These are phyloP conservation scores for Drosophila prostipennis DNA, from an alignment of 2,888 invertebrate species.

Conservation along the genomic window DNA sequence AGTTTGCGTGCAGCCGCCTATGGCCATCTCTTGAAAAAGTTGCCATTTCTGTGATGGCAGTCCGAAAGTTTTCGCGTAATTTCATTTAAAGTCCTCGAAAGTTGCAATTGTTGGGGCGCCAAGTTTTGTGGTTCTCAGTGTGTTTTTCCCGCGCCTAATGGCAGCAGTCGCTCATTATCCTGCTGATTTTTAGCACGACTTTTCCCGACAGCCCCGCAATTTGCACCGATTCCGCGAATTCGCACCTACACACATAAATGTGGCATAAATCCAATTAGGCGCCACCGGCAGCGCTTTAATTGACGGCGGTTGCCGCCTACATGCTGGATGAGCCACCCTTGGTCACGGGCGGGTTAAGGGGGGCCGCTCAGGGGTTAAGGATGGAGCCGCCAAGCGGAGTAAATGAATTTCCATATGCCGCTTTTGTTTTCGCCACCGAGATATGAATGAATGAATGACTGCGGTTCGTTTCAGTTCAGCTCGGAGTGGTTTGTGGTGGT, in stretches of 20 bases:
- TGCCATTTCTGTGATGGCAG: constrained; percentile 48
- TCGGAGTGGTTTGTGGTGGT: neutral
- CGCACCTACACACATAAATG: constrained; percentile 75
- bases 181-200: constrained; percentile 69
- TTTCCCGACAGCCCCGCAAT: constrained; percentile 37
- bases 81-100: constrained; percentile 80
- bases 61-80: constrained; percentile 78
- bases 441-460: constrained; percentile 61
- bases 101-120: constrained; percentile 70
- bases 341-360: constrained; percentile 26
- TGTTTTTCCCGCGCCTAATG: constrained; percentile 35
- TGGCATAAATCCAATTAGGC: constrained; percentile 79
- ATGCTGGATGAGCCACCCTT: constrained; percentile 42
- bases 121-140: constrained; percentile 61
- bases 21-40: constrained; percentile 75
- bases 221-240: constrained; percentile 55
- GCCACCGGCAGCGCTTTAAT: constrained; percentile 74
- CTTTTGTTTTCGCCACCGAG: constrained; percentile 67
- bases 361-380: neutral
- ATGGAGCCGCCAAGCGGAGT: constrained; percentile 29
- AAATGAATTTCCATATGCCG: constrained; percentile 76
- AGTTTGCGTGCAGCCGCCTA: neutral
- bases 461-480: constrained; percentile 16
- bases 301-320: constrained; percentile 62
- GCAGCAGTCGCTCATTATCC: constrained; percentile 65